Percentiles rank a stretch among this genome's conserved stretches.
These are phyloP conservation scores for Gymnogyps californianus DNA, from an alignment of 2,113 vertebrate genomes.

Conservation along the genomic window DNA sequence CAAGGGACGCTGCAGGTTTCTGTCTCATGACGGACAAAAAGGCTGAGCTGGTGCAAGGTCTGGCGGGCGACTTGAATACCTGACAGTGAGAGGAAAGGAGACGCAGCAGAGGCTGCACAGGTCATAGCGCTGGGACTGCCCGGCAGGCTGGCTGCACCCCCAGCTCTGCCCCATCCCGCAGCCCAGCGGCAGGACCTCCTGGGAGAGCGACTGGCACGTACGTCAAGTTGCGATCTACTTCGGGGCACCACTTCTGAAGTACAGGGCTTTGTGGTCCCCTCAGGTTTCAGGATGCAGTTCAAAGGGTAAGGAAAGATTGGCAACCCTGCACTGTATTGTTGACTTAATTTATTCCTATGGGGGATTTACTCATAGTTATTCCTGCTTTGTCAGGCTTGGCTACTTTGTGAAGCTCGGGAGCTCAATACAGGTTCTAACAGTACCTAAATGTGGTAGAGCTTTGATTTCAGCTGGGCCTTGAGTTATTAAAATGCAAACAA, in stretches of 20 bases:
- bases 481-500: neutral
- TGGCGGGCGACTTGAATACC: accelerated
- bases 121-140: accelerated
- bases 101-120: neutral
- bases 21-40: accelerated
- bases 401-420: neutral
- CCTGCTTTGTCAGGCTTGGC: neutral
- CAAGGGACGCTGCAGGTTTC: neutral
- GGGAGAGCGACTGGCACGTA: neutral
- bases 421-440: accelerated
- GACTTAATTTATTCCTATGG: neutral
- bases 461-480: neutral
- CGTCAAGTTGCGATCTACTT: neutral
- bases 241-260: neutral
- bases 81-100: neutral
- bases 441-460: neutral
- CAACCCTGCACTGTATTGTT: neutral
- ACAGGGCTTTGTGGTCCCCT: neutral
- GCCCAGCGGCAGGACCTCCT: neutral
- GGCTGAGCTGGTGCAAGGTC: neutral
- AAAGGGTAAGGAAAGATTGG: neutral
- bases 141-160: neutral
- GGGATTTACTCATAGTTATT: neutral
- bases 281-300: neutral
- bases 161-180: neutral